phyloP scores from a whole-genome alignment of 2,113 vertebrate genomes.

The Gallinago jamesoni region DNA sequence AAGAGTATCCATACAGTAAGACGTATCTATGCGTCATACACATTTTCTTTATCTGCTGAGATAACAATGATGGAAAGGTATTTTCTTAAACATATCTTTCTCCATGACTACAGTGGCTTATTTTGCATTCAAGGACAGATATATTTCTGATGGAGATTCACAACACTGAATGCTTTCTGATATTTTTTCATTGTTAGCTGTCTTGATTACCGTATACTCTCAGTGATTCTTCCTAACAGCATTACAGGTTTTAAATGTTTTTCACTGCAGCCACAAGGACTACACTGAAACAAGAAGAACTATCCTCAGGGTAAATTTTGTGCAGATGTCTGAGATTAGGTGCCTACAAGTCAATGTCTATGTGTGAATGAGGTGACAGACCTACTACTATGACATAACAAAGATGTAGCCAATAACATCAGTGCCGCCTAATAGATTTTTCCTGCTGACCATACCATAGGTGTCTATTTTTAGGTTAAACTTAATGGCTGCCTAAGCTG shows the following conservation, averaged over 20 bases:
- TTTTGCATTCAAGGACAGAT: not conserved
- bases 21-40: not conserved
- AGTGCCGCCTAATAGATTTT: not conserved
- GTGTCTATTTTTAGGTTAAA: not conserved
- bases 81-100: not conserved
- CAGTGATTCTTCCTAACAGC: not conserved
- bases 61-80: not conserved
- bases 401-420: not conserved
- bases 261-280: not conserved
- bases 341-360: not conserved
- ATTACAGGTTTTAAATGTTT: not conserved
- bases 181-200: not conserved
- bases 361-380: not conserved
- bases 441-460: not conserved
- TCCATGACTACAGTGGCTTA: not conserved
- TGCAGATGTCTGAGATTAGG: not conserved
- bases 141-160: not conserved
- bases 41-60: not conserved
- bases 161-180: not conserved
- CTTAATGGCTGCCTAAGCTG: not conserved
- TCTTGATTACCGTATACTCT: not conserved
- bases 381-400: not conserved
- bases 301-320: not conserved
- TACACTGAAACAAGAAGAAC: not conserved
- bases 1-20: not conserved